phyloP scores from a whole-genome alignment of 2,113 vertebrate species.

The Papio anubis region DNA sequence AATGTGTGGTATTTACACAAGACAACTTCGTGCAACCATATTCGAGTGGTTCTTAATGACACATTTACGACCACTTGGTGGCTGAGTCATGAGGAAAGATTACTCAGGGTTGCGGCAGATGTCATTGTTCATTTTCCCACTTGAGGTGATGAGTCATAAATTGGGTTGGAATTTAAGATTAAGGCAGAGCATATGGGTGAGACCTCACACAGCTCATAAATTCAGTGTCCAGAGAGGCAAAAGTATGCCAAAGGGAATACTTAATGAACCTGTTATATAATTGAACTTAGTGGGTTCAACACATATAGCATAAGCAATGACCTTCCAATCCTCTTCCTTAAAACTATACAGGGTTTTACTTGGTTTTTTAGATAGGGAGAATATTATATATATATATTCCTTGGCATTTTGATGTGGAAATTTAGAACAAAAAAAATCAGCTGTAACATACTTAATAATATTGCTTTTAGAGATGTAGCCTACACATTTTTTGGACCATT shows the following conservation, averaged over 20 bases:
- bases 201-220: constrained; percentile 16
- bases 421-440: not conserved
- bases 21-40: not conserved
- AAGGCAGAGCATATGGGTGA: not conserved
- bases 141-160: constrained; percentile 47
- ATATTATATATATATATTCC: not conserved
- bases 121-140: not conserved
- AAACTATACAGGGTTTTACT: not conserved
- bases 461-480: constrained; percentile 62
- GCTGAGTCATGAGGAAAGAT: constrained; percentile 30
- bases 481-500: constrained; percentile 54
- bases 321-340: not conserved
- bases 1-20: not conserved
- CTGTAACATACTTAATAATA: not conserved
- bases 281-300: not conserved
- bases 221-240: not conserved
- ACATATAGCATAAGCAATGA: not conserved
- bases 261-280: not conserved
- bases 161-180: constrained; percentile 41
- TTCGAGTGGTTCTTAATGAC: constrained; percentile 46
- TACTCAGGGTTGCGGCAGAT: constrained; percentile 7
- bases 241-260: not conserved
- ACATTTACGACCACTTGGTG: constrained; percentile 1
- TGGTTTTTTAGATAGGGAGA: not conserved
- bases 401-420: not conserved